Base-by-base conservation (phyloP, 2,888 invertebrate genomes). In the Rhabditoides inermis region DNA sequence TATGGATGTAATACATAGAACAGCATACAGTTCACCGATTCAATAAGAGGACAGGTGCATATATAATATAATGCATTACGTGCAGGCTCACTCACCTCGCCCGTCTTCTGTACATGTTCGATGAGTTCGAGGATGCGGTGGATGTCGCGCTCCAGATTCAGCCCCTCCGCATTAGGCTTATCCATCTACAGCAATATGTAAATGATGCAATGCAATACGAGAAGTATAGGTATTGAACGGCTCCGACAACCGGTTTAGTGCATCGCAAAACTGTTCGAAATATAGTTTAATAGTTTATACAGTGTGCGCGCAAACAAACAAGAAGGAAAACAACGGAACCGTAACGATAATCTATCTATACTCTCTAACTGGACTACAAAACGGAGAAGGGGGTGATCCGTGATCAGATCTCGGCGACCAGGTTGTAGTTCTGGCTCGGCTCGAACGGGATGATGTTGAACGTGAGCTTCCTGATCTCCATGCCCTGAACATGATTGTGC, bases 101-200 rank as follows among this genome's bases (percentile, higher is more conserved):
- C 66, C 32, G 57, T 89, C 81, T 89, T 88, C 76, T 94, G 91
- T 5, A 95, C 82, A 79, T 90, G 90, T 76, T 94, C 92, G 55
- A 95, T 81, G 47, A 95, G 81, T 79, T 95, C 94, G 61, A 94
- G 85, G 0, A 92, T 91, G 77, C 94, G 83, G 80, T 90, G 88
- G 49, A 98, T 88, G 82, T 95, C 95, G 39, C 65, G 49, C 40
- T 62, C 65, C 23, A 65, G 40, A 47, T 65, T 62, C 32, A 59
- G 59, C 44, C 50, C 55, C 25, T 60, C 57, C 2, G 58, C 53
- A 27, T 18, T 51, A 7, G 40, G 6, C 18, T 49, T 48, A 32
- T 55, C 55, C 30, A 27, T 32, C 25, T 20, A 39, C 36, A 10
- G 48, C 48, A 22, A 22, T 22, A 45, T 15, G 10, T n/a, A 46